A percentile compares a stretch with the other conserved stretches of the same genome.
Evolutionary conservation across 2,888 invertebrate species (phyloP).

Genomic region (Torymus texanus): DNA sequence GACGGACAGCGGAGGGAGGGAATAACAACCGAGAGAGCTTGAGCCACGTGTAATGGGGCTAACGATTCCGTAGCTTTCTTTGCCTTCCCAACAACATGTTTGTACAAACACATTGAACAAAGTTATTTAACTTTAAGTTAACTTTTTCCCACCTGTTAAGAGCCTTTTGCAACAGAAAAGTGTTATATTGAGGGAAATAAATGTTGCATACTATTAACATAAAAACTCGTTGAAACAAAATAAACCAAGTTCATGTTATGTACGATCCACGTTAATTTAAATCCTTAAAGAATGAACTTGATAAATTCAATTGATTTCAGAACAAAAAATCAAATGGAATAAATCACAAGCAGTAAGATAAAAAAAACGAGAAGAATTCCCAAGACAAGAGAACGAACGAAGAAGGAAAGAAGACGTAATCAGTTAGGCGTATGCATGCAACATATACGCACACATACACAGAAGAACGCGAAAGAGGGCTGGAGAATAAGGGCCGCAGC

Average conservation of each 20-base stretch:
- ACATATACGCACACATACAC: background rate
- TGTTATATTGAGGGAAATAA: too few species aligned
- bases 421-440: conserved; percentile 9
- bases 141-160: too few species aligned
- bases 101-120: too few species aligned
- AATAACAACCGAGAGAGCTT: background rate
- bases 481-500: background rate
- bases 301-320: background rate
- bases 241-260: background rate
- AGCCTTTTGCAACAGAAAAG: too few species aligned
- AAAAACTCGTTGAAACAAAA: background rate
- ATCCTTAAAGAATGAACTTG: background rate
- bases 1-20: background rate
- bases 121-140: too few species aligned
- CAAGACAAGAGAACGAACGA: background rate
- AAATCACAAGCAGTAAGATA: too few species aligned
- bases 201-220: too few species aligned
- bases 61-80: too few species aligned
- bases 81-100: too few species aligned
- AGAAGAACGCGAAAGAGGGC: background rate
- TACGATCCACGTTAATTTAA: background rate
- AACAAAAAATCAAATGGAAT: background rate
- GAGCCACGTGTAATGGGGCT: background rate
- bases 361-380: too few species aligned
- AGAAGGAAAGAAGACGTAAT: conserved; percentile 23